Evolutionary conservation across 2,113 vertebrate species (phyloP), one percentile per base, ranked within the genome.

Genomic region (Malaclemys terrapin): DNA sequence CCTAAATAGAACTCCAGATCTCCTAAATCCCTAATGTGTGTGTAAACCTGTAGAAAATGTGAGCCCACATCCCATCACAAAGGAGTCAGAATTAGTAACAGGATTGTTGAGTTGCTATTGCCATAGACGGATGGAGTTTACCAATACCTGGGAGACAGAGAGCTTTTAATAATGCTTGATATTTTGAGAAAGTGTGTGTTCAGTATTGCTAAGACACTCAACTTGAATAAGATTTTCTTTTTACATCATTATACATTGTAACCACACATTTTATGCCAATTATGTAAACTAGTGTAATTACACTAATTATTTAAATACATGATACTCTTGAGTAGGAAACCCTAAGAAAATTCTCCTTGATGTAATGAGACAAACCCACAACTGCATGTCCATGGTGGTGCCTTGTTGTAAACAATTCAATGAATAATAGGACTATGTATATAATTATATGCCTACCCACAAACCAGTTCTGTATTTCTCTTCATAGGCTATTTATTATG

Each of bases 401-500:
- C 10, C 65, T 31, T 69, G 22, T 16, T 81, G 47, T 53, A 82
- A 53, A 49, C 35, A 85, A 53, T n/a, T 82, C 76, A 35, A 42
- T 87, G 17, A 75, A 35, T 42, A 85, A 82, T 25, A 50, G 47
- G 65, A 91, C 38, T 42, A 42, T 25, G 47, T 42, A 19, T 69
- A 42, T 27, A 76, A 27, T 47, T 76, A 12, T 76, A 27, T 47
- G 17, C 31, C 87, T n/a, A 42, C 57, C 42, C 35, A 57, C 10
- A 17, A 14, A 53, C 35, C 24, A 83, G 59, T 72, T n/a, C 22
- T 88, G 56, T 78, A 83, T 83, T 62, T 79, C 78, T 92, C n/a
- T 45, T 91, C 65, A 35, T 12, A 84, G 31, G n/a, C 24, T 42
- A 79, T 82, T 87, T 91, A 81, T 59, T 87, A 62, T 54, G n/a